Conservation (phyloP, 1,140 invertebrate species). For the Aphidius ervi region DNA sequence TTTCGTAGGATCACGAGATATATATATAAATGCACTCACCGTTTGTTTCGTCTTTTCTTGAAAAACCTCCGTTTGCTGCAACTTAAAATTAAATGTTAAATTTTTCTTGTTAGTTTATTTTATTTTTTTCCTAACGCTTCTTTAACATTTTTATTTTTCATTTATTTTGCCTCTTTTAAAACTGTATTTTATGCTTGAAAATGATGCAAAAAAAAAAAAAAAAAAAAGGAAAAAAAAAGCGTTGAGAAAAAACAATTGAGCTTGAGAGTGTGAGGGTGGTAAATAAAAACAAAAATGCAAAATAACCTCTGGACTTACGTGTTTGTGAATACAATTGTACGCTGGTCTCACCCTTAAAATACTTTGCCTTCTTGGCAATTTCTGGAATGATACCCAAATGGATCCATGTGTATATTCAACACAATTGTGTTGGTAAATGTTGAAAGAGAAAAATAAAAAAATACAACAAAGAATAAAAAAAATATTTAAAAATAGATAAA, state of each 20-base stretch:
- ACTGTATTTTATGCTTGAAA: background rate
- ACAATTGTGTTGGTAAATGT: too few relatives aligned
- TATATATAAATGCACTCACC: slow-evolving; percentile 32
- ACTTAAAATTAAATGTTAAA: slow-evolving; percentile 35
- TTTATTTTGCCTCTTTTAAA: too few relatives aligned
- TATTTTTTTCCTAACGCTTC: background rate
- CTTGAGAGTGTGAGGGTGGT: background rate
- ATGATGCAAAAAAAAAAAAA: too few relatives aligned
- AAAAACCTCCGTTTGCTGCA: slow-evolving; percentile 43
- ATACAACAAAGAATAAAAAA: slow-evolving; percentile 2
- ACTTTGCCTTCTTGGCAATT: slow-evolving; percentile 44
- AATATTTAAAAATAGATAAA: background rate
- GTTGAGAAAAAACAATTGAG: slow-evolving; percentile 16
- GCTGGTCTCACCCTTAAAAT: slow-evolving; percentile 41
- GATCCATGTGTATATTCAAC: slow-evolving; percentile 7
- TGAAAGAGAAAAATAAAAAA: background rate
- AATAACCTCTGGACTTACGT: slow-evolving; percentile 40
- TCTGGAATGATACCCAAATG: slow-evolving; percentile 33
- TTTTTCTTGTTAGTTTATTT: slow-evolving; percentile 22
- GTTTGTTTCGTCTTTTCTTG: slow-evolving; percentile 44
- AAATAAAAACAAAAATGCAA: background rate
- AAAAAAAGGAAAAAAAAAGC: too few relatives aligned
- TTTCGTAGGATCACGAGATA: slow-evolving; percentile 7
- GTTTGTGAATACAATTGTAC: slow-evolving; percentile 48
- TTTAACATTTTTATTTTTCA: background rate